Evolutionary conservation across 2,888 invertebrate species (phyloP).

Genomic region (Trissolcus brochymenae): DNA sequence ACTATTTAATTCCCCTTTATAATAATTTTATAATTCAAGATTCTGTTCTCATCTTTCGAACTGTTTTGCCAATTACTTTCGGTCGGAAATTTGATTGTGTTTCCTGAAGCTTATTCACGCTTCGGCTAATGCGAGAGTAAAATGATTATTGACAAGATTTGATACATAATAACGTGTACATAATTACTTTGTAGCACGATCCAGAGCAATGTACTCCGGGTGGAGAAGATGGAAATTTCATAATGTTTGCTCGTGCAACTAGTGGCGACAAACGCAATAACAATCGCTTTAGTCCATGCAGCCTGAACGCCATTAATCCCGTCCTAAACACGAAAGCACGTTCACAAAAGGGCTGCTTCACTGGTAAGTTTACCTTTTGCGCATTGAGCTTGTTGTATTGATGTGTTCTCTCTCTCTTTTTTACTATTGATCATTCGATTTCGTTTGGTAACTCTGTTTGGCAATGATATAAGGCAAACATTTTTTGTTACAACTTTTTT

Average conservation of each 20-base stretch:
- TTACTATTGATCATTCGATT: too few relatives aligned
- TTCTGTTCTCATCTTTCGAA: too few relatives aligned
- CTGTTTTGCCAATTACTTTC: too few relatives aligned
- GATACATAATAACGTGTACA: constrained; percentile 50
- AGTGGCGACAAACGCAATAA: constrained; percentile 99
- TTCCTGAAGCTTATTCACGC: constrained; percentile 1
- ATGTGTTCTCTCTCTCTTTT: too few relatives aligned
- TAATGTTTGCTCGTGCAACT: constrained; percentile 99
- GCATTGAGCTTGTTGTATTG: constrained; percentile 12
- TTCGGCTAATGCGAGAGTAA: constrained; percentile 2
- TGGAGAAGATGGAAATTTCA: constrained; percentile 97
- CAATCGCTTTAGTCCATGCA: constrained; percentile 94
- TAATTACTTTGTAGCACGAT: constrained; percentile 85
- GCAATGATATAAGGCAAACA: too few relatives aligned
- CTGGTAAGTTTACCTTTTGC: constrained; percentile 79
- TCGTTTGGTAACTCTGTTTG: too few relatives aligned
- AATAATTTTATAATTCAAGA: too few relatives aligned
- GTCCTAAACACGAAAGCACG: constrained; percentile 94
- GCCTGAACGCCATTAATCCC: constrained; percentile 92
- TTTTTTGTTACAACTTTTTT: too few relatives aligned
- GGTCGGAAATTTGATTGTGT: not conserved
- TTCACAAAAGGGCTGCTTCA: constrained; percentile 93
- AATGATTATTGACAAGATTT: constrained; percentile 44
- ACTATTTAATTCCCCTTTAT: too few relatives aligned
- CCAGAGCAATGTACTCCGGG: constrained; percentile 96